Percentiles rank a stretch among this genome's conserved stretches.
Conservation (phyloP, 1,140 invertebrate genomes). For the Pseudachorutes palmiensis region DNA sequence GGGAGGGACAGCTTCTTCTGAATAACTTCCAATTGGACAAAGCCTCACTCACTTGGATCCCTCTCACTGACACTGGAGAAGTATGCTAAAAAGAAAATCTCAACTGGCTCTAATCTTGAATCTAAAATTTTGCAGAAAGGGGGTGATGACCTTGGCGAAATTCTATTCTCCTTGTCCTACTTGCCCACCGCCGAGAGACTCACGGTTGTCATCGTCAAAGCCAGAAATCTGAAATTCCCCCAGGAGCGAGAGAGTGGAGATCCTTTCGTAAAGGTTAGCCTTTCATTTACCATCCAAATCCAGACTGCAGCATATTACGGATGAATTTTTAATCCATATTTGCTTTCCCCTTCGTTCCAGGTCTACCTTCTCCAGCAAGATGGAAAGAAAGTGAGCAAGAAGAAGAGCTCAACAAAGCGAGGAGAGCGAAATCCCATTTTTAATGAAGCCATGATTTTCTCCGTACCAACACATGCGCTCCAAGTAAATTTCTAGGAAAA, state of each 20-base stretch:
- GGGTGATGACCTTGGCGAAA: slow-evolving; percentile 48
- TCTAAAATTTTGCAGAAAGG: slow-evolving; percentile 44
- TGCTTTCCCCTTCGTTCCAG: slow-evolving; percentile 49
- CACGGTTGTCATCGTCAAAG: slow-evolving; percentile 53
- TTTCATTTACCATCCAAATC: neutral
- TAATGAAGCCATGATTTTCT: slow-evolving; percentile 72
- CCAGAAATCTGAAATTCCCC: slow-evolving; percentile 47
- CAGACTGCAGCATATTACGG: too few relatives aligned
- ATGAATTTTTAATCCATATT: neutral
- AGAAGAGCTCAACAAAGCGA: slow-evolving; percentile 61
- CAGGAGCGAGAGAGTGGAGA: slow-evolving; percentile 44
- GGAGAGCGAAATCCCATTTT: slow-evolving; percentile 63
- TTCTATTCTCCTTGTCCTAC: slow-evolving; percentile 54
- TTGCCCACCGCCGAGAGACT: slow-evolving; percentile 52
- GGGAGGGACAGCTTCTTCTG: slow-evolving; percentile 55
- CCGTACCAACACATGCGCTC: slow-evolving; percentile 56
- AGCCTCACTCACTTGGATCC: slow-evolving; percentile 55
- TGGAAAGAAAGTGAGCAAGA: slow-evolving; percentile 67
- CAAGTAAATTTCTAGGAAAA: slow-evolving; percentile 47
- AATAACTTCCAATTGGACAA: slow-evolving; percentile 52
- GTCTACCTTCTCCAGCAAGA: slow-evolving; percentile 66
- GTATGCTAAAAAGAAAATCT: slow-evolving; percentile 40
- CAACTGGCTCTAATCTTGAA: too few relatives aligned
- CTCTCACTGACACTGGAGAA: slow-evolving; percentile 54
- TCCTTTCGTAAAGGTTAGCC: slow-evolving; percentile 50